Evolutionary conservation across 2,797 vertebrate genomes (phyloP).

Genomic region (Gymnothorax reevesii): DNA sequence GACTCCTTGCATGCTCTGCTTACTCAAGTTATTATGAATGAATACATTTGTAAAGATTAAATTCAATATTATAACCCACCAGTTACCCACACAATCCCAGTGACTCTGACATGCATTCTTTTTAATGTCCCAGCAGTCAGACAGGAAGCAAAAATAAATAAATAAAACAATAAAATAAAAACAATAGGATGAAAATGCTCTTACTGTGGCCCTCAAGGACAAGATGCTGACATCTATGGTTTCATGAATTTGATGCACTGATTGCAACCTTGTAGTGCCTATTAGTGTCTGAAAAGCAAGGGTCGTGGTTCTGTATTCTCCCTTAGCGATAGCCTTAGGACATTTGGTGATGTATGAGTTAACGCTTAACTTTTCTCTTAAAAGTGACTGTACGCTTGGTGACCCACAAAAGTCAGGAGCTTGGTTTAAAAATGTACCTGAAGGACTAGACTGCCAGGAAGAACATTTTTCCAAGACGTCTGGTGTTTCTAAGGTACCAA

Average conservation of each 20-base stretch:
- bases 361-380: neutral
- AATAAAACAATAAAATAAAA: too few species aligned
- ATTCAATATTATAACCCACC: too few species aligned
- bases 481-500: neutral
- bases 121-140: too few species aligned
- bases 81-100: too few species aligned
- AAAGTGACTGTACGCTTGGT: neutral
- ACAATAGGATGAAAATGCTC: too few species aligned
- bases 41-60: too few species aligned
- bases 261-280: neutral
- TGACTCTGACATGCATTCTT: too few species aligned
- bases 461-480: neutral
- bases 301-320: neutral
- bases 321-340: neutral
- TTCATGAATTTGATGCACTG: neutral
- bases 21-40: too few species aligned
- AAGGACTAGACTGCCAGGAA: neutral
- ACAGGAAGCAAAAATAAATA: too few species aligned
- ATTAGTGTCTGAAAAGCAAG: neutral
- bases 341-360: neutral
- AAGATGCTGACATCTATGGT: neutral
- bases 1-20: too few species aligned
- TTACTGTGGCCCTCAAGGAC: neutral
- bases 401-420: neutral
- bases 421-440: neutral